Base-by-base conservation (phyloP, 1,140 invertebrate species). In the Psix sp. region DNA sequence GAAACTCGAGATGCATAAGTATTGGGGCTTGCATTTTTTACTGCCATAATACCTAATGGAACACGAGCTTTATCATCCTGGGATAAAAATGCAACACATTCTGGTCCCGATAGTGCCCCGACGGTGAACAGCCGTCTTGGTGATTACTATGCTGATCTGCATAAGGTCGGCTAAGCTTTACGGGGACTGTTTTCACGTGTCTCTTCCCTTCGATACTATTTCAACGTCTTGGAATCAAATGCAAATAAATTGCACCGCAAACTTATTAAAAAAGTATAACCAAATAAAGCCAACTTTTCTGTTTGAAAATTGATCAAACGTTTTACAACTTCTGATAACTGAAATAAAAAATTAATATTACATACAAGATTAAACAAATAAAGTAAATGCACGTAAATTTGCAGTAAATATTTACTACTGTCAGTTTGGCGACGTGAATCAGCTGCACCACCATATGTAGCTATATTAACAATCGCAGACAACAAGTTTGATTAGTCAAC, bases 31-130 rank as follows among this genome's bases (percentile, higher is more conserved):
- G 83, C 45, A n/a, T 80, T 84, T 15, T 85, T 85, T 35, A 81
- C 86, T 45, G 83, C 86, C 48, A 84, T 80, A 16, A 85, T 45
- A 33, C 84, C 85, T 17, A 88, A 73, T 33, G 86, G 83, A 0
- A 88, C 82, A 11, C 83, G 65, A 29, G 81, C 81, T 78, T 87
- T 87, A 46, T 66, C 46, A 15, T 70, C 57, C 40, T 63, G 59
- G 0, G 24, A 59, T 9, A 70, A 9, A 17, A 68, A 56, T n/a
- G 21, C n/a, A 16, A 63, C 63, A 45, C n/a, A 45, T 21, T 74
- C 13, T 7, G 63, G 49, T 2, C 71, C 63, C 5, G 63, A 38
- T 20, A 66, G 16, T 14, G 57, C 56, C 3, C 36, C 49, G n/a
- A 67, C 15, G 5, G 38, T 24, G 67, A 67, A 5, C 60, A 33